These are phyloP conservation scores for Tautogolabrus adspersus DNA, from an alignment of 2,113 vertebrate species.

Conservation along the genomic window DNA sequence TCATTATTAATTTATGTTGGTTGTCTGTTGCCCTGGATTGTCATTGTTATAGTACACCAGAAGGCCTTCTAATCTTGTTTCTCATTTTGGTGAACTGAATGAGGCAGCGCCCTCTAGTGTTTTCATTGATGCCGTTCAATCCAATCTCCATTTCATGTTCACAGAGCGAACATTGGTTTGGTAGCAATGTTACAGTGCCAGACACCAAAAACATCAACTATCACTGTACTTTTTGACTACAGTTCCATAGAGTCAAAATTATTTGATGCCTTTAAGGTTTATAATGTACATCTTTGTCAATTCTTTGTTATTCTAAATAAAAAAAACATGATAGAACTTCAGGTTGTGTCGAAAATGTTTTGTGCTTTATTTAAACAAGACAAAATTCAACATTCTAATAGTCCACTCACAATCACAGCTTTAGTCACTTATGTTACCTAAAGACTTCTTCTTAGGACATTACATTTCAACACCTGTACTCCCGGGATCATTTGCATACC, in stretches of 20 bases:
- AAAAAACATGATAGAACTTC: constrained; percentile 15
- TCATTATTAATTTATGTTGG: constrained; percentile 58
- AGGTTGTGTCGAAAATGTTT: constrained; percentile 7
- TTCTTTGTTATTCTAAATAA: not conserved
- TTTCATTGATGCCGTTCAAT: not conserved
- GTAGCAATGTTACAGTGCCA: not conserved
- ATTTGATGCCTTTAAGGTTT: no score
- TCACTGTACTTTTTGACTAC: no score
- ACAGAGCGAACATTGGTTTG: not conserved
- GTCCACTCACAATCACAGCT: not conserved
- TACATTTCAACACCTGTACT: not conserved
- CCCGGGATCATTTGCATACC: no score
- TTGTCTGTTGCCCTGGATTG: constrained; percentile 26
- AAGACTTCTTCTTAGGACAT: not conserved
- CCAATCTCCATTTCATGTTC: not conserved
- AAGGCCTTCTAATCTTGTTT: constrained; percentile 28
- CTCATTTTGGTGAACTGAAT: not conserved
- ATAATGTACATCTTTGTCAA: no score
- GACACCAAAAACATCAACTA: not conserved
- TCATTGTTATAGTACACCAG: constrained; percentile 34
- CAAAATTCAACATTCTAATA: not conserved
- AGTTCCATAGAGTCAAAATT: no score
- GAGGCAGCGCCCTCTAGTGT: constrained; percentile 69
- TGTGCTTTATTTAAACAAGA: constrained; percentile 43
- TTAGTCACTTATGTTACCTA: not conserved